Conservation (phyloP, 2,797 vertebrate genomes). For the Syngnathus acus region DNA sequence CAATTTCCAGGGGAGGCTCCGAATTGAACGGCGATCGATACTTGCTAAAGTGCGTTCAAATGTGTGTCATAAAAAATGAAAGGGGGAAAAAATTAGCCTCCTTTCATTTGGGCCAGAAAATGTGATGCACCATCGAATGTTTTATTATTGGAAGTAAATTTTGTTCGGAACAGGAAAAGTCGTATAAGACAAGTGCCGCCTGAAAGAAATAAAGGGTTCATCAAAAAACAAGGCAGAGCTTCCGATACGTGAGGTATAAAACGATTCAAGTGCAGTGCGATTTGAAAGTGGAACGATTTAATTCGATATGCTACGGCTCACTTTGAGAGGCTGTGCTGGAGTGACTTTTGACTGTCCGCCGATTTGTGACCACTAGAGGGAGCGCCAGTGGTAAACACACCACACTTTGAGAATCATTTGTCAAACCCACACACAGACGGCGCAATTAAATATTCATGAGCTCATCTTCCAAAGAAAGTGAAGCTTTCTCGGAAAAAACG, state of each 20-base stretch:
- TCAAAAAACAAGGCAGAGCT: no score
- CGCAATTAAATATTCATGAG: not conserved
- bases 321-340: no score
- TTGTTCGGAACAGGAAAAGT: no score
- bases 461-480: not conserved
- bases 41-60: not conserved
- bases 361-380: not conserved
- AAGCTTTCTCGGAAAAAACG: not conserved
- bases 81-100: no score
- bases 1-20: not conserved
- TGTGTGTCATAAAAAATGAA: not conserved
- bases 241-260: no score
- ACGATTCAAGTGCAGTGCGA: no score
- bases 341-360: not conserved
- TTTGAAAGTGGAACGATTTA: no score
- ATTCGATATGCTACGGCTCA: no score
- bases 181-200: no score
- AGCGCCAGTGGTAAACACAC: not conserved
- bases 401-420: not conserved
- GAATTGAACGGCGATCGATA: constrained; percentile 3
- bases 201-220: no score
- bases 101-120: not conserved
- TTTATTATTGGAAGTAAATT: not conserved
- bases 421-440: not conserved
- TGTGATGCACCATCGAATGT: not conserved